Conservation (phyloP, 2,113 vertebrate species). For the Colaptes auratus region DNA sequence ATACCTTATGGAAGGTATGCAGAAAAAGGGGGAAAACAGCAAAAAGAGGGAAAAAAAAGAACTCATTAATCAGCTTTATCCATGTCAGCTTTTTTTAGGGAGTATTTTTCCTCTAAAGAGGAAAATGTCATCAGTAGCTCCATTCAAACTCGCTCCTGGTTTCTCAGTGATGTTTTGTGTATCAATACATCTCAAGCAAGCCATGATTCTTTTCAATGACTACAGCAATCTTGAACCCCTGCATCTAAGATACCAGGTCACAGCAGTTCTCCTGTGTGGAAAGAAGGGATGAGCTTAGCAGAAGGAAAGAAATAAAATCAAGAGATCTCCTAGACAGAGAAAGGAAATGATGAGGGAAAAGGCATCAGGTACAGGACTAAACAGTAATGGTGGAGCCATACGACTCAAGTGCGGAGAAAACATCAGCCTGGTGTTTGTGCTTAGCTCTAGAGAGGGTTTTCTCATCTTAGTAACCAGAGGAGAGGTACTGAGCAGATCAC, state of each 20-base stretch:
- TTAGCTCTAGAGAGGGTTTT: background rate
- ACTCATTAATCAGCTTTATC: background rate
- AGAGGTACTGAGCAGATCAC: background rate
- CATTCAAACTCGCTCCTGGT: background rate
- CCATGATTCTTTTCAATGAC: background rate
- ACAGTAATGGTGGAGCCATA: background rate
- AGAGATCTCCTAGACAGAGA: background rate
- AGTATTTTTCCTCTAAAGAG: background rate
- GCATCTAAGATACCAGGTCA: background rate
- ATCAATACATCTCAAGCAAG: background rate
- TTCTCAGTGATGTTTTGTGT: background rate
- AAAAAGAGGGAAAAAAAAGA: background rate
- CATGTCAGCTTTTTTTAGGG: background rate
- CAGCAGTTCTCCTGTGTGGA: background rate
- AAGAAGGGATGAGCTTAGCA: background rate
- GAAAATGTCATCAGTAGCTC: background rate
- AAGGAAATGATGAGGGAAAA: background rate
- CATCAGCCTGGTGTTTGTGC: background rate
- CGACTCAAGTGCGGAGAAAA: background rate
- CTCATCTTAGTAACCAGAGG: background rate
- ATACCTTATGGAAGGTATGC: background rate
- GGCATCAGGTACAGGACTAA: background rate
- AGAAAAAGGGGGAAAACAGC: background rate
- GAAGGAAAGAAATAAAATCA: background rate
- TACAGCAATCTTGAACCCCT: background rate